A percentile compares a stretch with the other conserved stretches of the same genome.
Evolutionary conservation across 2,888 invertebrate genomes (phyloP).

Genomic region (Microdon myrmicae): DNA sequence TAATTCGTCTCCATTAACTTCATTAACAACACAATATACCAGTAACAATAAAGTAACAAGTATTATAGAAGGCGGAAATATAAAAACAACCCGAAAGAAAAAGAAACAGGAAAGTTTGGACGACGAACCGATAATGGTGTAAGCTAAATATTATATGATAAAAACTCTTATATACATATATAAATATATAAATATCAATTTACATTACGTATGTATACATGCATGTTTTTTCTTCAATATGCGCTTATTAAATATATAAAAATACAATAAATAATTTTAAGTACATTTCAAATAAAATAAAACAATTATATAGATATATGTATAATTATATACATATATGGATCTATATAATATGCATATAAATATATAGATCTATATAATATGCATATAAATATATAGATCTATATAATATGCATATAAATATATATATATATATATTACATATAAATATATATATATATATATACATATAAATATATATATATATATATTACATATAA

Average conservation of each 20-base stretch:
- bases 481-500: neutral
- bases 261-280: neutral
- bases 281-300: neutral
- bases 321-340: neutral
- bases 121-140: constrained; percentile 59
- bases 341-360: neutral
- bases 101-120: constrained; percentile 56
- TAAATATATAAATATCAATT: constrained; percentile 3
- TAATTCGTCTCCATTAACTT: constrained; percentile 17
- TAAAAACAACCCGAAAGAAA: constrained; percentile 53
- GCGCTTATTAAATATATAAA: neutral
- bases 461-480: neutral
- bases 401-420: constrained; percentile 1
- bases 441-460: neutral
- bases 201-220: neutral
- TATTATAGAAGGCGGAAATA: constrained; percentile 53
- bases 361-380: neutral
- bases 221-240: neutral
- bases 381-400: neutral
- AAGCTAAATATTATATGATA: constrained; percentile 29
- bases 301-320: neutral
- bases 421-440: constrained; percentile 3
- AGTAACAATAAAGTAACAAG: constrained; percentile 53
- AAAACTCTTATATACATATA: too few relatives aligned
- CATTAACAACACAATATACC: constrained; percentile 35